Evolutionary conservation across 2,113 vertebrate genomes (phyloP).

Genomic region (Prunella fulvescens): DNA sequence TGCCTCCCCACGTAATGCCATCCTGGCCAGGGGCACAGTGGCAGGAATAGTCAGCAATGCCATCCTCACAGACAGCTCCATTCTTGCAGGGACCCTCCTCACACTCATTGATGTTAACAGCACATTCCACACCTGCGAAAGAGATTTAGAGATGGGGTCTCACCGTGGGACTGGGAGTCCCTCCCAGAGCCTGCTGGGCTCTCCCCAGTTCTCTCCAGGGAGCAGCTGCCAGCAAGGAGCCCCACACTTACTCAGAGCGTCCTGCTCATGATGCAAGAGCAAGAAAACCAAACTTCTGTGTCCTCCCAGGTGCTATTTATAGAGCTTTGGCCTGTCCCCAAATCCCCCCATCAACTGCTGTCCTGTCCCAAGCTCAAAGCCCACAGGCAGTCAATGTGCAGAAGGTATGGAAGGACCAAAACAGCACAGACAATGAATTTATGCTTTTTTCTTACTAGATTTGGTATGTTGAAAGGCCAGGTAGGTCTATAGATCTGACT

Average conservation of each 20-base stretch:
- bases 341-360: not conserved
- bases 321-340: not conserved
- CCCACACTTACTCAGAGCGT: not conserved
- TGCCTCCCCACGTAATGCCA: conserved; percentile 83
- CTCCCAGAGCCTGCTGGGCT: not conserved
- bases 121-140: conserved; percentile 81
- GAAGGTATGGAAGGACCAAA: not conserved
- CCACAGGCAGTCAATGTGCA: not conserved
- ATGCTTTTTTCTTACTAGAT: not conserved
- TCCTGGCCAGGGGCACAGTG: conserved; percentile 72
- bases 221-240: not conserved
- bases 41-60: conserved; percentile 82
- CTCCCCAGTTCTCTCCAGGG: not conserved
- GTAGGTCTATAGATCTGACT: not conserved
- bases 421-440: not conserved
- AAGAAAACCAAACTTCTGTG: not conserved
- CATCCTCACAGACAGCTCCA: conserved; percentile 83
- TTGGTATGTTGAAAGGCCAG: not conserved
- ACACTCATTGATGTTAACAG: conserved; percentile 88
- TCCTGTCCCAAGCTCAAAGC: not conserved
- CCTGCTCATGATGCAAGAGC: not conserved
- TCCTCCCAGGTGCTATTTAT: not conserved
- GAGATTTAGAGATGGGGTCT: conserved; percentile 28
- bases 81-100: conserved; percentile 86
- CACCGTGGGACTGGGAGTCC: not conserved